Evolutionary conservation across 2,797 vertebrate species (phyloP).

Genomic region (Crocidura indochinensis): DNA sequence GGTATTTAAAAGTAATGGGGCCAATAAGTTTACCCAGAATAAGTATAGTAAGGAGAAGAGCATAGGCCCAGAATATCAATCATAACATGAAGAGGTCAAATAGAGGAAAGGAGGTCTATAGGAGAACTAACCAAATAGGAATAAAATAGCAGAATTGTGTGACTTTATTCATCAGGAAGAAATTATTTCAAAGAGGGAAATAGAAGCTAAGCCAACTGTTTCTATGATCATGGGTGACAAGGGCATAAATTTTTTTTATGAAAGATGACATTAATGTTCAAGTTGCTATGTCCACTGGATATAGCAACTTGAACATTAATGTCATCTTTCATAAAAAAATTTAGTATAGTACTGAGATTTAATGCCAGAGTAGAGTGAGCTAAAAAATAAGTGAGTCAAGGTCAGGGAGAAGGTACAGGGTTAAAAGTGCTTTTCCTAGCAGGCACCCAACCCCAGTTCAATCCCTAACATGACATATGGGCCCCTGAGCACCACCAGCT

Average conservation of each 20-base stretch:
- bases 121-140: neutral
- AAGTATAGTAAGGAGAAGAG: neutral
- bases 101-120: neutral
- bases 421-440: no score
- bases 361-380: neutral
- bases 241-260: no score
- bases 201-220: neutral
- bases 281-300: neutral
- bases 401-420: no score
- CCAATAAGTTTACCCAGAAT: neutral
- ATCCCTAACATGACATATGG: no score
- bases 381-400: neutral
- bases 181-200: neutral
- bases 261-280: no score
- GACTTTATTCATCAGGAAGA: neutral
- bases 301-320: neutral
- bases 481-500: no score
- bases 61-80: neutral
- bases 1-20: neutral
- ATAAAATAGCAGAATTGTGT: neutral
- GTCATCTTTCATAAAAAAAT: neutral
- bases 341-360: neutral
- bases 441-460: no score
- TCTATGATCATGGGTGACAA: neutral
- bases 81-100: neutral